Evolutionary conservation across 1,140 invertebrate species (phyloP).

Genomic region (Melipona quadrifasciata): DNA sequence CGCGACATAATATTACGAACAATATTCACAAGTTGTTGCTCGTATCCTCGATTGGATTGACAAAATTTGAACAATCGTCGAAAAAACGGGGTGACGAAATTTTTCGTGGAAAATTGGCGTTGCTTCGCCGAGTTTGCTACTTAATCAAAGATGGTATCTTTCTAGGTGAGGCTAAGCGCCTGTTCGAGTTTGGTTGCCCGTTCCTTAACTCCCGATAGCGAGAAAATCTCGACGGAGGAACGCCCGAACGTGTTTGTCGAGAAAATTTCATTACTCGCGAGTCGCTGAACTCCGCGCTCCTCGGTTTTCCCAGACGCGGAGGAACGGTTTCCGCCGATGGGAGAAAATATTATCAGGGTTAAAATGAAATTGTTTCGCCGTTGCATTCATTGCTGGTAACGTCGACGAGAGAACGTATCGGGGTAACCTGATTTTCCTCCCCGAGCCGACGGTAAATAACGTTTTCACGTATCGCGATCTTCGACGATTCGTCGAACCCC

Average conservation of each 20-base stretch:
- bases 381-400: neutral
- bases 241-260: neutral
- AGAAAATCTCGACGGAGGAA: neutral
- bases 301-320: neutral
- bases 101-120: neutral
- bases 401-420: neutral
- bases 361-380: neutral
- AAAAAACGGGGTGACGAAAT: neutral
- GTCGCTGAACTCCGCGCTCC: neutral
- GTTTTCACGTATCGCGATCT: conserved; percentile 3
- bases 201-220: neutral
- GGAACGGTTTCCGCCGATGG: neutral
- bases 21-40: too few species aligned
- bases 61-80: neutral
- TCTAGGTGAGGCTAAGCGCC: neutral
- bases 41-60: too few species aligned
- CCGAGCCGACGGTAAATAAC: neutral
- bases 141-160: neutral
- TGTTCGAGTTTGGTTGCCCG: neutral
- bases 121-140: neutral
- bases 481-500: neutral
- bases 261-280: conserved; percentile 19
- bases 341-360: neutral
- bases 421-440: conserved; percentile 1
- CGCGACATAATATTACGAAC: neutral